These are phyloP conservation scores for Physocephala rufipes DNA, from an alignment of 2,888 invertebrate species.

Conservation along the genomic window DNA sequence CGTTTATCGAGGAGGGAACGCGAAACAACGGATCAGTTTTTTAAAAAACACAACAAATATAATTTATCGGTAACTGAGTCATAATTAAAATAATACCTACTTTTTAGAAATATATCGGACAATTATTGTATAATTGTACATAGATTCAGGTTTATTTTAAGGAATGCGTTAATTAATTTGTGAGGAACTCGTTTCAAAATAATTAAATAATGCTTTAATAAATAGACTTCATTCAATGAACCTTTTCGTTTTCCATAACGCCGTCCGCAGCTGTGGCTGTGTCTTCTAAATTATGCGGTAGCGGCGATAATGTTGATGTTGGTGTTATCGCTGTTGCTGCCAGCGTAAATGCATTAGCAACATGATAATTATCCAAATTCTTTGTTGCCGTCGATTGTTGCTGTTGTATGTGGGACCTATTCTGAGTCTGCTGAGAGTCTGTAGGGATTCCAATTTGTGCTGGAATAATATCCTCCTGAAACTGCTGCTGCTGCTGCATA, in stretches of 20 bases:
- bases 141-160: not conserved
- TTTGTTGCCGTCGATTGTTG: constrained; percentile 47
- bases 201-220: not conserved
- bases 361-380: constrained; percentile 51
- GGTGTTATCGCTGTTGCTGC: constrained; percentile 45
- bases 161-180: not conserved
- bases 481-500: constrained; percentile 48
- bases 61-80: too few species aligned
- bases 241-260: constrained; percentile 63
- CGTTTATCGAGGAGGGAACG: too few species aligned
- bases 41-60: too few species aligned
- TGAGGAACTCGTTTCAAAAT: too few species aligned
- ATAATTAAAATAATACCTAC: too few species aligned
- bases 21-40: too few species aligned
- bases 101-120: too few species aligned
- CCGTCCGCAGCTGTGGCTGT: constrained; percentile 52
- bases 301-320: constrained; percentile 37
- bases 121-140: not conserved
- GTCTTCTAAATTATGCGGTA: constrained; percentile 32
- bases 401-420: not conserved
- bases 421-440: constrained; percentile 12
- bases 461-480: constrained; percentile 58
- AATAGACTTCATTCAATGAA: constrained; percentile 43
- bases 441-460: constrained; percentile 59
- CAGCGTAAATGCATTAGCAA: constrained; percentile 55